Evolutionary conservation across 53 echinoderm and acorn worm species (phyloP).

Genomic region (Antedon mediterranea): DNA sequence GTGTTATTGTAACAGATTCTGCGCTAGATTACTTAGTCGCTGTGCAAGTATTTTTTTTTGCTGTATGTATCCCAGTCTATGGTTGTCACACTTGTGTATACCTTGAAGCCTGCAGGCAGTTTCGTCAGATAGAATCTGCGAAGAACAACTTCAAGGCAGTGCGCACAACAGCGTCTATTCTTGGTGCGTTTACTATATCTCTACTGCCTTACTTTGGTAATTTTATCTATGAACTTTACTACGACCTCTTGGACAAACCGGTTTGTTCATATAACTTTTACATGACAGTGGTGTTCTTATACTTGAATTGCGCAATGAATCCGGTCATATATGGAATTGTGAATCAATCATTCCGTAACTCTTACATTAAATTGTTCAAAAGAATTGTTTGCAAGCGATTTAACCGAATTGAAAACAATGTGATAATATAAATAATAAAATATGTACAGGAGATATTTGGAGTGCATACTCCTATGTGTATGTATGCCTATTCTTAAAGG

Average conservation of each 20-base stretch:
- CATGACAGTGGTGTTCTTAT: not conserved
- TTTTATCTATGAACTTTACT: not conserved
- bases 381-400: not conserved
- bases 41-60: not conserved
- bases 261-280: not conserved
- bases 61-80: not conserved
- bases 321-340: not conserved
- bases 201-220: not conserved
- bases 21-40: not conserved
- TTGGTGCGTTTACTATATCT: not conserved
- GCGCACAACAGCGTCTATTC: not conserved
- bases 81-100: not conserved
- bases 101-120: not conserved
- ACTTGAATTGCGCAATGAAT: not conserved
- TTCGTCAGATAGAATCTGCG: not conserved
- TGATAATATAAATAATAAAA: too few species aligned
- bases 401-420: too few species aligned
- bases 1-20: not conserved
- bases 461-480: too few species aligned
- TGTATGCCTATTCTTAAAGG: too few species aligned
- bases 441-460: too few species aligned
- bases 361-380: not conserved
- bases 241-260: not conserved
- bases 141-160: not conserved
- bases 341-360: not conserved